These are phyloP conservation scores for Urophycis tenuis DNA, from an alignment of 2,797 vertebrate species.

Conservation along the genomic window DNA sequence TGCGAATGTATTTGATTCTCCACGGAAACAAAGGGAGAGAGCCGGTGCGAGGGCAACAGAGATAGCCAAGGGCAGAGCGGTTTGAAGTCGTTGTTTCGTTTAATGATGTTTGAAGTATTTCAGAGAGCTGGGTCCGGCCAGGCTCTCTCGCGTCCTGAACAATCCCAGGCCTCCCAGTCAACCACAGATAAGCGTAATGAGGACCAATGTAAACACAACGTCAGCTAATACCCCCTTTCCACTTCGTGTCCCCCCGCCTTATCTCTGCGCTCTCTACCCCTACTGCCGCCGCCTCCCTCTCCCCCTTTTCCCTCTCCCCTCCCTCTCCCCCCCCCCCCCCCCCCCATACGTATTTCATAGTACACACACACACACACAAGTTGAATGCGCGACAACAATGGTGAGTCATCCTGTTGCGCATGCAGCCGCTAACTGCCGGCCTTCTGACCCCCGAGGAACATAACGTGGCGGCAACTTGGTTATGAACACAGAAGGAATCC, in stretches of 20 bases:
- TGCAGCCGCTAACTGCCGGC: not conserved
- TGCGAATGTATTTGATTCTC: not conserved
- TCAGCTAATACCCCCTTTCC: not conserved
- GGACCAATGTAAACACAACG: constrained; percentile 36
- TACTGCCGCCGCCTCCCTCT: not conserved
- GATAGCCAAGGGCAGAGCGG: not conserved
- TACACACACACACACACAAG: too few species aligned
- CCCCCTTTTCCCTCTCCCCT: not conserved
- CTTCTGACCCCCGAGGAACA: not conserved
- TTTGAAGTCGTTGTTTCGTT: not conserved
- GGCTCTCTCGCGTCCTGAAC: constrained; percentile 15
- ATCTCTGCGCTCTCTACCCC: not conserved
- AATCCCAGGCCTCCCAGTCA: constrained; percentile 26
- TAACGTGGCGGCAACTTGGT: too few species aligned
- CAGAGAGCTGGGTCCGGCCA: constrained; percentile 16
- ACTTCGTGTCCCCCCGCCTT: not conserved
- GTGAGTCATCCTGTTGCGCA: not conserved
- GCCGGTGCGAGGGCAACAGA: not conserved
- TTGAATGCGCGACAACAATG: not conserved
- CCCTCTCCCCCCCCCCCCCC: not conserved
- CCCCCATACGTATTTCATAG: not conserved
- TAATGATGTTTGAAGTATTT: not conserved
- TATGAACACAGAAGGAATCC: too few species aligned
- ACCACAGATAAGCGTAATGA: constrained; percentile 43
- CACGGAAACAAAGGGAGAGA: not conserved